Evolutionary conservation across 2,113 vertebrate species (phyloP).

Genomic region (Calonectris borealis): DNA sequence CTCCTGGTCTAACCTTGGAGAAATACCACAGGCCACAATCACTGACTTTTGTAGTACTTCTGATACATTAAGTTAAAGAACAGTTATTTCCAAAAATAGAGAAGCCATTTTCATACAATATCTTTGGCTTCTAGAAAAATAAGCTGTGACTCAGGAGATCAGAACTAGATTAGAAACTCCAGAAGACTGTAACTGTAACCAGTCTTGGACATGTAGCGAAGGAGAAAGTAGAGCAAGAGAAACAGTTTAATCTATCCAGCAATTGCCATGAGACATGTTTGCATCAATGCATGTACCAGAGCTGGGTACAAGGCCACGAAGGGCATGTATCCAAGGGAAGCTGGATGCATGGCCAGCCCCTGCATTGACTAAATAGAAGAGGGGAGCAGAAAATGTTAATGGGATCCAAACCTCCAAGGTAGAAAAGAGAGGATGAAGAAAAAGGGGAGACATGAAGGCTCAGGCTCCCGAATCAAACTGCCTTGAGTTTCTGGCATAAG

Average conservation of each 20-base stretch:
- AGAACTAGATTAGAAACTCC: background rate
- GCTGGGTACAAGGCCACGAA: background rate
- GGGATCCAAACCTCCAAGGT: background rate
- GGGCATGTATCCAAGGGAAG: background rate
- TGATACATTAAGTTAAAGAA: background rate
- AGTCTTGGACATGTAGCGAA: background rate
- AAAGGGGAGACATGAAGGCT: fast-evolving
- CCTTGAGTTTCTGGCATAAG: background rate
- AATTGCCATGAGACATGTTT: background rate
- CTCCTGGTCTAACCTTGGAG: background rate
- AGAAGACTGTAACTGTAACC: background rate
- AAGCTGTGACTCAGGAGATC: background rate
- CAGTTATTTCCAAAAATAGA: background rate
- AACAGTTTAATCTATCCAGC: background rate
- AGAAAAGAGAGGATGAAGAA: background rate
- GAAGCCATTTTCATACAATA: background rate
- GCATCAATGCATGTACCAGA: background rate
- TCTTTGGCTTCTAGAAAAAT: background rate
- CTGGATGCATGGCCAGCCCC: background rate
- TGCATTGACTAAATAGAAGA: background rate
- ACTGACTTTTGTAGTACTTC: background rate
- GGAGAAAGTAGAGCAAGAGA: background rate
- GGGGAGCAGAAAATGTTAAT: background rate
- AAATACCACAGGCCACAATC: background rate
- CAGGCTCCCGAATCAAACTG: background rate